A percentile compares a stretch with the other conserved stretches of the same genome.
These are phyloP conservation scores for Stichodactyla mertensii DNA, from an alignment of 64 coral and sea anemone genomes.

Conservation along the genomic window DNA sequence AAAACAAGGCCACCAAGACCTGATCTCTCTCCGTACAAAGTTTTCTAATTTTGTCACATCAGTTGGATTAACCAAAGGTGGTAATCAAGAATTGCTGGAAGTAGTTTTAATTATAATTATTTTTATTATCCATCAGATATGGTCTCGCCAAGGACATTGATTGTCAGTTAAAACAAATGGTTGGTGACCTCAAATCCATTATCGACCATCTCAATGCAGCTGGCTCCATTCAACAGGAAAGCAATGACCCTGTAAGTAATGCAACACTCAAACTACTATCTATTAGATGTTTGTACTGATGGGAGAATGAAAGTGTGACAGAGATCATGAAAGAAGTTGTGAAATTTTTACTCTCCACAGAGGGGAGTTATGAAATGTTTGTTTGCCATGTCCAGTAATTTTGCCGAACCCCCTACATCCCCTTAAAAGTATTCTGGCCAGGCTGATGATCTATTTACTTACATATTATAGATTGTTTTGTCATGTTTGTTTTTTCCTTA, in stretches of 20 bases:
- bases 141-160: constrained; percentile 91
- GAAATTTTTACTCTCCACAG: too few species aligned
- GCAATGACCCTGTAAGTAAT: constrained; percentile 76
- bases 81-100: background rate
- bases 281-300: too few species aligned
- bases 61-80: too few species aligned
- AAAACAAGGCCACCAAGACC: too few species aligned
- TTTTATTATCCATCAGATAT: constrained; percentile 48
- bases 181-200: constrained; percentile 86
- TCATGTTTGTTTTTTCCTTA: constrained; percentile 11
- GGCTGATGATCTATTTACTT: background rate
- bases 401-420: too few species aligned
- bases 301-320: too few species aligned
- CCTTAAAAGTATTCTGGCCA: background rate
- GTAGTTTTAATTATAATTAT: background rate
- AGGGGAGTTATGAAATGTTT: too few species aligned
- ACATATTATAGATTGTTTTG: background rate
- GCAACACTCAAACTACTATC: background rate
- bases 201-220: constrained; percentile 88
- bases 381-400: too few species aligned
- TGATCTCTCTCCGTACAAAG: too few species aligned
- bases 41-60: too few species aligned
- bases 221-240: constrained; percentile 78
- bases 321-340: too few species aligned
- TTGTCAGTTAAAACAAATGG: constrained; percentile 95